phyloP scores from a whole-genome alignment of 2,113 vertebrate genomes.

The Datnioides undecimradiatus region DNA sequence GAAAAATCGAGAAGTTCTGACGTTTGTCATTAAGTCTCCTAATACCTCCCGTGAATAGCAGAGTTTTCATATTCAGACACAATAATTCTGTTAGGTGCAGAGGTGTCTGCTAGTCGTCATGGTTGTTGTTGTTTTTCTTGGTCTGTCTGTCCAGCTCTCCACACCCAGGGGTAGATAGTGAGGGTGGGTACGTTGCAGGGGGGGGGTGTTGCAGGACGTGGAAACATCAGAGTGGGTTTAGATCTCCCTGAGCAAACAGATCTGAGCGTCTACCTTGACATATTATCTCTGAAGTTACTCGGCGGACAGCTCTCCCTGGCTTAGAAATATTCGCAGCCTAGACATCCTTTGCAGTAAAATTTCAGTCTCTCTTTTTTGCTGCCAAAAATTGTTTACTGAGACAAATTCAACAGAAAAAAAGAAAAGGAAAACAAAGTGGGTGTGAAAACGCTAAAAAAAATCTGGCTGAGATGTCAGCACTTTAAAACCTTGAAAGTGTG shows the following conservation, averaged over 20 bases:
- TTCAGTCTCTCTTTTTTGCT: slow-evolving; percentile 12
- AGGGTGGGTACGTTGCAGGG: background rate
- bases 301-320: slow-evolving; percentile 38
- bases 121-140: background rate
- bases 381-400: slow-evolving; percentile 44
- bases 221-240: slow-evolving; percentile 59
- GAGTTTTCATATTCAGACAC: slow-evolving; percentile 6
- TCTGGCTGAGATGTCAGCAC: slow-evolving; percentile 2
- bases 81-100: slow-evolving; percentile 6
- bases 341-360: slow-evolving; percentile 35
- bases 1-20: slow-evolving; percentile 18
- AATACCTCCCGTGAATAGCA: background rate
- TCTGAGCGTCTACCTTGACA: slow-evolving; percentile 57
- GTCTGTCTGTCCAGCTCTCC: background rate
- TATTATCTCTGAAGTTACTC: slow-evolving; percentile 46
- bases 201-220: background rate
- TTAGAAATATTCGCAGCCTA: slow-evolving; percentile 47
- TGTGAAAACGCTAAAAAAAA: slow-evolving; percentile 17
- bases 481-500: slow-evolving; percentile 25
- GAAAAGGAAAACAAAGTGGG: background rate
- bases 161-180: background rate
- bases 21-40: slow-evolving; percentile 15
- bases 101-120: background rate
- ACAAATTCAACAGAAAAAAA: background rate
- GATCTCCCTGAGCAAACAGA: slow-evolving; percentile 47